Evolutionary conservation across 37 sponge, comb jelly and placozoan species (phyloP).

Genomic region (Petrosia ficiformis): DNA sequence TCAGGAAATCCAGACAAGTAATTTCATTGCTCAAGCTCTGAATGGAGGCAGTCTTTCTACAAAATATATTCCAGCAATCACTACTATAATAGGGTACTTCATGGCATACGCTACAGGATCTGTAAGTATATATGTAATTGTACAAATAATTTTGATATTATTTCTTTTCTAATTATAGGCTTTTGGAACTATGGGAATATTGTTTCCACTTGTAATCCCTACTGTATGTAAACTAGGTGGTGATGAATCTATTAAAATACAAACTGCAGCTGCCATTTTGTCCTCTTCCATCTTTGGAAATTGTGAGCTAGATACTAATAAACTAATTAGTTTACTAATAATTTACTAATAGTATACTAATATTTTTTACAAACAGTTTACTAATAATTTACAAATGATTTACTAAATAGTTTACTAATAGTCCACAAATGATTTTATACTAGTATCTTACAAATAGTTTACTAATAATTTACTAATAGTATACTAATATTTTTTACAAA

Average conservation of each 20-base stretch:
- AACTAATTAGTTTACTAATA: not conserved
- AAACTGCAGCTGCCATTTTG: conserved; percentile 22
- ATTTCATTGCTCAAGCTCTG: conserved; percentile 16
- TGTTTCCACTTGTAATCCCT: conserved; percentile 29
- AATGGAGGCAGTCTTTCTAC: not conserved
- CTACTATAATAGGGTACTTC: conserved; percentile 24
- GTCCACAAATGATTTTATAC: no score
- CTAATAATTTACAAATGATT: no score
- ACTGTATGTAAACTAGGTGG: conserved; percentile 13
- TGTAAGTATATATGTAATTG: conserved; percentile 1
- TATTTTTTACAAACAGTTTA: no score
- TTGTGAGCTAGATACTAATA: conserved; percentile 1
- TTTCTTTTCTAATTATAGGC: conserved; percentile 17
- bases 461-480: no score
- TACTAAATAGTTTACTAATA: no score
- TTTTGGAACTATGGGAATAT: conserved; percentile 40
- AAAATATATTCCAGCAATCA: conserved; percentile 15
- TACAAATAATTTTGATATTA: not conserved
- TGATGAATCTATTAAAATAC: not conserved
- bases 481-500: no score
- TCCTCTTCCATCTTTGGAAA: conserved; percentile 31
- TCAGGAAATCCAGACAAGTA: conserved; percentile 16
- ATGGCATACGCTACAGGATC: conserved; percentile 39
- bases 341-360: no score
- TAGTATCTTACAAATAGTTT: no score